These are phyloP conservation scores for Oncorhynchus keta DNA, from an alignment of 2,113 vertebrate genomes.

Conservation along the genomic window DNA sequence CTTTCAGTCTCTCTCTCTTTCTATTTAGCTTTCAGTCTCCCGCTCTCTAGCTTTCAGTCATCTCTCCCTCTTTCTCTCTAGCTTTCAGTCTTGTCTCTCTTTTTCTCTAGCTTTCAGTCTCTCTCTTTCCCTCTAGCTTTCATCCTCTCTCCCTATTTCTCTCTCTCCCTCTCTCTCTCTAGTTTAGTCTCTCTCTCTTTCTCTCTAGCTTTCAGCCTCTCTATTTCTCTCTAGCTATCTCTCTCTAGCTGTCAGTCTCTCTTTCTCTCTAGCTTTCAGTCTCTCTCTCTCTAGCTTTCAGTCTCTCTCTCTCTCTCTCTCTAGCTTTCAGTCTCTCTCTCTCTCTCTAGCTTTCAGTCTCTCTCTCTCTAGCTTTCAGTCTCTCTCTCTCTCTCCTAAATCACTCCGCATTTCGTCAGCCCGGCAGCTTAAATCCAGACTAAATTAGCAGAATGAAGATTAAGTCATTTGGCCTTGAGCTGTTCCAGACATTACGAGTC, in stretches of 20 bases:
- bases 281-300: constrained; percentile 53
- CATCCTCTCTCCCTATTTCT: no score
- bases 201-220: no score
- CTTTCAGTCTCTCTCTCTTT: no score
- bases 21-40: no score
- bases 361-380: constrained; percentile 42
- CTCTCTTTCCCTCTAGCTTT: no score
- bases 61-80: no score
- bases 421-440: constrained; percentile 71
- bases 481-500: constrained; percentile 68
- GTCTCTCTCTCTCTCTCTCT: constrained; percentile 10
- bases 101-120: no score
- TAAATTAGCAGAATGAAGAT: constrained; percentile 79
- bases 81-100: no score
- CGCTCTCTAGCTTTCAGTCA: constrained; percentile 14
- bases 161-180: no score
- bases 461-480: constrained; percentile 74
- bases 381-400: constrained; percentile 68
- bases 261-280: constrained; percentile 28
- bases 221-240: no score
- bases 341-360: constrained; percentile 34
- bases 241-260: background rate
- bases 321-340: constrained; percentile 35
- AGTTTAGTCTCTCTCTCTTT: no score
- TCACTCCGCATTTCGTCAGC: constrained; percentile 73